Evolutionary conservation across 2,888 invertebrate genomes (phyloP).

Genomic region (Hyppa rectilinea): DNA sequence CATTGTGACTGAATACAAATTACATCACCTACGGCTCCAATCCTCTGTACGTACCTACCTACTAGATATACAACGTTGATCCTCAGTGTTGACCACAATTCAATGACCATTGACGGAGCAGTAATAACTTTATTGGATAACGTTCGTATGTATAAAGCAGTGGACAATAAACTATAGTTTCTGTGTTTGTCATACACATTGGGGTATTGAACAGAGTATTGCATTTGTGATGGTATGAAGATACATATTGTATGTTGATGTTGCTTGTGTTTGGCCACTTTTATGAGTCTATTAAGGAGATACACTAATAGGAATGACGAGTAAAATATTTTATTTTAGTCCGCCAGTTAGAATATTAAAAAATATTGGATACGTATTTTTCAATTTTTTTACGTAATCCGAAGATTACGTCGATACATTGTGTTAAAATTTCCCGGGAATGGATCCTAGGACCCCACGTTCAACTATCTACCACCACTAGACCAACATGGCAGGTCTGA

Average conservation of each 20-base stretch:
- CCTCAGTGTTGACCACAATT: slow-evolving; percentile 15
- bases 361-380: too few species aligned
- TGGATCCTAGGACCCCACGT: too few species aligned
- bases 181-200: neutral
- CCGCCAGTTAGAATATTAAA: too few species aligned
- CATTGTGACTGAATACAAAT: slow-evolving; percentile 3
- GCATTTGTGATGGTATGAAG: neutral
- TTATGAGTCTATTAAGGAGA: neutral
- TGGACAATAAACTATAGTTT: neutral
- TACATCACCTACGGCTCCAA: neutral
- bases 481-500: too few species aligned
- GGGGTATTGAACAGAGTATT: slow-evolving; percentile 1
- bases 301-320: neutral
- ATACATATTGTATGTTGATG: neutral
- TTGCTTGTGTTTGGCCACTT: neutral
- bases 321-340: too few species aligned
- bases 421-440: too few species aligned
- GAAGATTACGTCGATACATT: too few species aligned
- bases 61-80: neutral
- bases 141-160: slow-evolving; percentile 1
- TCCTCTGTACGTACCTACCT: neutral
- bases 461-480: too few species aligned
- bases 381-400: too few species aligned
- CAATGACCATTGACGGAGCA: slow-evolving; percentile 10
- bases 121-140: slow-evolving; percentile 26